Evolutionary conservation across 2,797 vertebrate species (phyloP).

Genomic region (Chaenodraco wilsoni): DNA sequence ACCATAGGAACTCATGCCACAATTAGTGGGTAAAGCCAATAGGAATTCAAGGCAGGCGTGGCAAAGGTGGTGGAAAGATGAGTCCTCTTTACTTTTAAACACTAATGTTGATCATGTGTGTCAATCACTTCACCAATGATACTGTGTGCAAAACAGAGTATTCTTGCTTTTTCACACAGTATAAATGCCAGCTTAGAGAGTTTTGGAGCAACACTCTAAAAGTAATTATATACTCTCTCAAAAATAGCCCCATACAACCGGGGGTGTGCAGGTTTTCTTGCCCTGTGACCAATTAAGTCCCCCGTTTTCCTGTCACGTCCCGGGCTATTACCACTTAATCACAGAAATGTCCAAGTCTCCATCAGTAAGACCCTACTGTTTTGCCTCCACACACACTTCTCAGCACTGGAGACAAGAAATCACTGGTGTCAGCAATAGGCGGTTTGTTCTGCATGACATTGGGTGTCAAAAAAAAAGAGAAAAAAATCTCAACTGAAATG

Average conservation of each 20-base stretch:
- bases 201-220: slow-evolving; percentile 41
- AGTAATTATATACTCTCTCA: slow-evolving; percentile 47
- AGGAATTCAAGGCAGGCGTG: slow-evolving; percentile 67
- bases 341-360: slow-evolving; percentile 67
- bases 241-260: slow-evolving; percentile 46
- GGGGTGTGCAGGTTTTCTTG: slow-evolving; percentile 52
- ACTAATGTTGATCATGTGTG: slow-evolving; percentile 13
- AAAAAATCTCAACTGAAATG: slow-evolving; percentile 51
- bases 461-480: slow-evolving; percentile 57
- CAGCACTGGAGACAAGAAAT: slow-evolving; percentile 66
- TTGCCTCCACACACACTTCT: slow-evolving; percentile 73
- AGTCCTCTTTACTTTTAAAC: slow-evolving; percentile 43
- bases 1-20: slow-evolving; percentile 53
- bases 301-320: slow-evolving; percentile 62
- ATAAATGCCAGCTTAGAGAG: slow-evolving; percentile 15
- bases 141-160: neutral
- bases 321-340: slow-evolving; percentile 72
- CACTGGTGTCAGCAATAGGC: slow-evolving; percentile 73
- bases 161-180: neutral
- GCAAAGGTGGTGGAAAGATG: slow-evolving; percentile 47
- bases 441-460: slow-evolving; percentile 78
- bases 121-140: slow-evolving; percentile 16
- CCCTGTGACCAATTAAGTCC: slow-evolving; percentile 59
- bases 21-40: slow-evolving; percentile 73
- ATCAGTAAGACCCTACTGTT: slow-evolving; percentile 67